Conservation (phyloP, 2,797 vertebrate species). For the Liasis olivaceus region DNA sequence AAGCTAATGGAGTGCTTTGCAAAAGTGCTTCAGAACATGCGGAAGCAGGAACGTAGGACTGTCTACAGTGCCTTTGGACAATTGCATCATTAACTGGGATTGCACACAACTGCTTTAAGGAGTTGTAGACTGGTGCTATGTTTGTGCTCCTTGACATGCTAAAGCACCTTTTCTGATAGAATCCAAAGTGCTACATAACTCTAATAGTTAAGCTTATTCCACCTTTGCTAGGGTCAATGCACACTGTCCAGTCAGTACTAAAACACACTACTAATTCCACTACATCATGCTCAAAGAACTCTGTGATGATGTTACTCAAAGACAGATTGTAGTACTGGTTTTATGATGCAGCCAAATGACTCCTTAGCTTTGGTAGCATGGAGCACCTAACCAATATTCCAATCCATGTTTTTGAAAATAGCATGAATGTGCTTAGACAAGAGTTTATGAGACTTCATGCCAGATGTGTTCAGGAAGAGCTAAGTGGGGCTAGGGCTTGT, state of each 20-base stretch:
- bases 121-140: neutral
- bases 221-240: neutral
- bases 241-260: neutral
- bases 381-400: neutral
- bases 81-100: neutral
- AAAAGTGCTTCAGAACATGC: neutral
- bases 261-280: neutral
- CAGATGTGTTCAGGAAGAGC: neutral
- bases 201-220: neutral
- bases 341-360: neutral
- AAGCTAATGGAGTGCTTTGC: neutral
- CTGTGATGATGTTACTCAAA: neutral
- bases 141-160: neutral
- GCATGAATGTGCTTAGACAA: neutral
- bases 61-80: neutral
- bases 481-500: neutral
- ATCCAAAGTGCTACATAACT: neutral
- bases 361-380: neutral
- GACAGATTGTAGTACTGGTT: neutral
- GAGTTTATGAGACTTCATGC: neutral
- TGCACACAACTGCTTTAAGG: neutral
- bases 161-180: neutral
- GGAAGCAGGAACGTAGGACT: neutral
- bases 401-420: neutral
- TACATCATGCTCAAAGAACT: neutral